Percentiles rank a stretch among this genome's conserved stretches.
Evolutionary conservation across 2,797 vertebrate species (phyloP).

Genomic region (Mus caroli): DNA sequence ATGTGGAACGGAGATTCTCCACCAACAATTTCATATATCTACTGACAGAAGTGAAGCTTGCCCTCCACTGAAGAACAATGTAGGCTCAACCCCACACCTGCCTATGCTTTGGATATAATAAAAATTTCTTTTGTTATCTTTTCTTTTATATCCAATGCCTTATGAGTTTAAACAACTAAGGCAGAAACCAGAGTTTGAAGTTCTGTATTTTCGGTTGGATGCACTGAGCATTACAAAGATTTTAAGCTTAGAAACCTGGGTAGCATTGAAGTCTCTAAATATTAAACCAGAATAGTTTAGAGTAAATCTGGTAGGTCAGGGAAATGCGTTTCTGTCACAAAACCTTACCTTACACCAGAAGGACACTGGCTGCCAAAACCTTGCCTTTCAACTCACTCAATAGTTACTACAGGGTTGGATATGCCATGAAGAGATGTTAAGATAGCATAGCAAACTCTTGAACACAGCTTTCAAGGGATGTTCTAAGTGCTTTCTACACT

Average conservation of each 20-base stretch:
- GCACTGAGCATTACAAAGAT: not conserved
- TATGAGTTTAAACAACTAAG: conserved; percentile 39
- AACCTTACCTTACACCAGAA: conserved; percentile 61
- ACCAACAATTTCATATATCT: not conserved
- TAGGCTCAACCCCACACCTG: not conserved
- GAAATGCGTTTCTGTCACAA: conserved; percentile 63
- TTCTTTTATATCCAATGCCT: not conserved
- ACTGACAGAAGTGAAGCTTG: conserved; percentile 23
- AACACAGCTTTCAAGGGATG: not conserved
- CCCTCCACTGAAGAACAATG: not conserved
- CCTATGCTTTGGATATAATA: not conserved
- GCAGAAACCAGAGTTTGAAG: conserved; percentile 49
- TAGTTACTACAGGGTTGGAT: conserved; percentile 22
- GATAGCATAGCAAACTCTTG: not conserved
- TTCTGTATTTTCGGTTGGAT: conserved; percentile 33
- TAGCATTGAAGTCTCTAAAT: conserved; percentile 59
- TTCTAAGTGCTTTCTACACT: not conserved
- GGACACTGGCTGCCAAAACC: conserved; percentile 27
- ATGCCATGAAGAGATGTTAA: conserved; percentile 8
- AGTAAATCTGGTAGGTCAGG: conserved; percentile 51
- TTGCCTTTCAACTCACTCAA: conserved; percentile 27
- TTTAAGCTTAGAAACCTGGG: conserved; percentile 56
- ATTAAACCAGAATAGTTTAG: conserved; percentile 56
- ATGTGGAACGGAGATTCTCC: not conserved
- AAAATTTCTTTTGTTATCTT: not conserved